Evolutionary conservation across 2,888 invertebrate species (phyloP).

Genomic region (Nomada flava): DNA sequence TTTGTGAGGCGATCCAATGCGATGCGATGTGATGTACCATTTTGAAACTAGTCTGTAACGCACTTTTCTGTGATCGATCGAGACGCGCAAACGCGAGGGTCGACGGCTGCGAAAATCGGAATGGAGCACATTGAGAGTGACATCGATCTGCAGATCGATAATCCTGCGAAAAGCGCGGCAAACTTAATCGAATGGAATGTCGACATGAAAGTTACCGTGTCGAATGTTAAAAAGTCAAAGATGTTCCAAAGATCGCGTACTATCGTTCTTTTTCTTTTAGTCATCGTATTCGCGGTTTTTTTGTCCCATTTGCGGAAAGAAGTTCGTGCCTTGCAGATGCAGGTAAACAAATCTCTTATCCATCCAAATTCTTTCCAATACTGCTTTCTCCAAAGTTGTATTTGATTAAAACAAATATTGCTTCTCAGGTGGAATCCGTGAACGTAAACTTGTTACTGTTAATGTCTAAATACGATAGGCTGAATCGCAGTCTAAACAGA

Average conservation of each 20-base stretch:
- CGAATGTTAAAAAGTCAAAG: conserved; percentile 71
- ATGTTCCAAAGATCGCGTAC: conserved; percentile 72
- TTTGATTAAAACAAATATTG: background rate
- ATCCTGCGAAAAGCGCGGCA: conserved; percentile 59
- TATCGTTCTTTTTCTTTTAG: conserved; percentile 68
- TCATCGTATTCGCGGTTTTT: conserved; percentile 67
- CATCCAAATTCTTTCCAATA: background rate
- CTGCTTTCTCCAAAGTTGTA: no score
- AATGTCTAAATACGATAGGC: conserved; percentile 75
- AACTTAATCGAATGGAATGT: conserved; percentile 79
- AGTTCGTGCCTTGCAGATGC: conserved; percentile 73
- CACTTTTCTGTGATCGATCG: conserved; percentile 9
- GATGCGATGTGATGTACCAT: conserved; percentile 30
- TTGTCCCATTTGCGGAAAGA: conserved; percentile 72
- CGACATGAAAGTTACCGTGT: conserved; percentile 78
- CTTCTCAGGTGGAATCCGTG: conserved; percentile 72
- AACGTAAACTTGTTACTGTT: conserved; percentile 74
- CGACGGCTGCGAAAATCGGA: conserved; percentile 67
- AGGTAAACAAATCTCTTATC: conserved; percentile 65
- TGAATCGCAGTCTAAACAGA: conserved; percentile 71
- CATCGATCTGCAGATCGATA: conserved; percentile 66
- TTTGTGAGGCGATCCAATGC: no score
- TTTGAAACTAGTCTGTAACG: conserved; percentile 49
- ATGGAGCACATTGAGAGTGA: conserved; percentile 65
- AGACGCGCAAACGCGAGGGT: background rate